A percentile compares a stretch with the other conserved stretches of the same genome.
Evolutionary conservation across 2,113 vertebrate species (phyloP).

Genomic region (Rhea americana): DNA sequence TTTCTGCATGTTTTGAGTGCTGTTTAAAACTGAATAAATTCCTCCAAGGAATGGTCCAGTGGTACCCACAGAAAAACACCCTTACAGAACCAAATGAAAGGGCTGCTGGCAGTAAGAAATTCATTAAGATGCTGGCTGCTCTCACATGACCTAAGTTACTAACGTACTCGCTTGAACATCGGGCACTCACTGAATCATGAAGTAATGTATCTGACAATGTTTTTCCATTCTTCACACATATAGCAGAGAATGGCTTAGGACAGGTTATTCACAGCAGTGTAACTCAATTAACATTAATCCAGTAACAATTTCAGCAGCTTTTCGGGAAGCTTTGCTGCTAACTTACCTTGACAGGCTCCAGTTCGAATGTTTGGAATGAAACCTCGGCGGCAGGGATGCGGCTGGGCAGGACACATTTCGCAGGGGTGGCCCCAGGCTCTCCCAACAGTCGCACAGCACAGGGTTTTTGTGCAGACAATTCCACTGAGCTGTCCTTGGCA

Average conservation of each 20-base stretch:
- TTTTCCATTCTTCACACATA: constrained; percentile 76
- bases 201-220: constrained; percentile 75
- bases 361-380: constrained; percentile 97
- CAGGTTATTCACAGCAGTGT: constrained; percentile 78
- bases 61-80: constrained; percentile 12
- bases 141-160: constrained; percentile 61
- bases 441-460: constrained; percentile 97
- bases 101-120: constrained; percentile 55
- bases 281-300: constrained; percentile 82
- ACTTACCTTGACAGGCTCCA: constrained; percentile 95
- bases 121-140: constrained; percentile 64
- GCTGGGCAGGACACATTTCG: constrained; percentile 97
- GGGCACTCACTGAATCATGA: constrained; percentile 74
- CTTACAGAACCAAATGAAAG: constrained; percentile 19
- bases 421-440: constrained; percentile 98
- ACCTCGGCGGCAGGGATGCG: constrained; percentile 93
- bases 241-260: constrained; percentile 77
- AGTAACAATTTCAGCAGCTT: constrained; percentile 64
- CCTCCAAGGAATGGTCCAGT: background rate
- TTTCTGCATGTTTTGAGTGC: background rate
- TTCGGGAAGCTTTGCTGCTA: constrained; percentile 18
- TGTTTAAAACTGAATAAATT: constrained; percentile 17
- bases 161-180: constrained; percentile 72
- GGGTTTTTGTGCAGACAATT: constrained; percentile 96
- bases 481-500: constrained; percentile 97